Evolutionary conservation across 2,797 vertebrate genomes (phyloP), one percentile per base, ranked within the genome.

Genomic region (Characodon lateralis): DNA sequence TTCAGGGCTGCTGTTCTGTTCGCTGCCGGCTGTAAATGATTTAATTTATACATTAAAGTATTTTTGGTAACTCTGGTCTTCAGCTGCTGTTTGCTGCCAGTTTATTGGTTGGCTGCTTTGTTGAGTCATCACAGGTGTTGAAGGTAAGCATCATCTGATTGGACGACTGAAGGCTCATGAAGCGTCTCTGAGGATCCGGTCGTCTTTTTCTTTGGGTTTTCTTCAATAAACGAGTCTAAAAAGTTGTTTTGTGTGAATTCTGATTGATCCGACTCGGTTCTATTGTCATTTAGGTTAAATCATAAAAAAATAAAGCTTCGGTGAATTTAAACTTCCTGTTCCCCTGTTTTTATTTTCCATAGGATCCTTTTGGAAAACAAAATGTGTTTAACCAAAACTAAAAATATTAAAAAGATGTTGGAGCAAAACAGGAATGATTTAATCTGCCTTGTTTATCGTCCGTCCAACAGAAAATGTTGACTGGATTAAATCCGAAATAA

Each of bases 31-130:
- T 98, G 95, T 97, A 97, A 95, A 97, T 96, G 87, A 92, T 97
- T 97, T 98, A 98, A 99, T 98, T 98, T 99, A 98, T 98, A 97
- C 97, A 99, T 99, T 99, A 99, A 98, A 94, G 95, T 98, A 98
- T 99, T 99, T 99, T 99, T 98, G 96, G 97, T 97, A 98, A 96
- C 93, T 95, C 94, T 96, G 96, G 97, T 97, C 96, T 97, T 95
- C 96, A 94, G 91, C 95, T 98, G 97, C 95, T 98, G 97, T 96
- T 97, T 92, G 81, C 79, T 78, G 71, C 68, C 72, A 80, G 71
- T 39, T 76, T 72, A 35, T 79, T 61, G 24, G 59, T 78, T 10
- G 43, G 0, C 39, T 1, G 74, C 28, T 78, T 74, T 41, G 16
- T 50, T 43, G 72, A 71, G 41, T 74, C 73, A 78, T 66, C 74